phyloP scores from a whole-genome alignment of 2,797 vertebrate species.

The Malacoctenus gilli region DNA sequence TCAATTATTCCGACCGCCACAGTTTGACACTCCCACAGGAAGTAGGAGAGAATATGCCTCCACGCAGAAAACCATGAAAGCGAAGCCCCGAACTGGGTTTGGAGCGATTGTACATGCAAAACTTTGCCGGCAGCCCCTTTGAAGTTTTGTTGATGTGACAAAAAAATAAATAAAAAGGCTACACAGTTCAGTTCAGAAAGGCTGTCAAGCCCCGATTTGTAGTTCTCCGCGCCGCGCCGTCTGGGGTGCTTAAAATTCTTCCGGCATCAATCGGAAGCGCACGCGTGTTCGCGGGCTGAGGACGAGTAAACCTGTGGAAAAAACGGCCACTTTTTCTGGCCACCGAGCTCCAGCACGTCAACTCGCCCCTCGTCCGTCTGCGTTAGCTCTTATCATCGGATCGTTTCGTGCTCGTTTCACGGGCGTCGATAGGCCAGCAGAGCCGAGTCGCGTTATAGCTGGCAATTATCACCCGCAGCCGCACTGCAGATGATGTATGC shows the following conservation, averaged over 20 bases:
- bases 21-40: constrained; percentile 24
- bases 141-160: constrained; percentile 46
- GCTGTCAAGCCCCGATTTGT: constrained; percentile 41
- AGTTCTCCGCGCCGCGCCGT: constrained; percentile 34
- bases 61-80: constrained; percentile 18
- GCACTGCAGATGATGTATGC: neutral
- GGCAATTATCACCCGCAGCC: neutral
- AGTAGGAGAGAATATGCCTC: constrained; percentile 17
- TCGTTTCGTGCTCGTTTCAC: constrained; percentile 19
- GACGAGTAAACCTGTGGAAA: constrained; percentile 7
- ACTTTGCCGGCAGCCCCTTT: constrained; percentile 46
- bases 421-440: constrained; percentile 11
- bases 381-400: constrained; percentile 36
- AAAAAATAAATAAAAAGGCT: constrained; percentile 17
- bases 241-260: constrained; percentile 48
- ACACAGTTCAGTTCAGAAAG: constrained; percentile 29
- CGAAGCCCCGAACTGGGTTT: constrained; percentile 26
- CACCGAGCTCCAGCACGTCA: constrained; percentile 9
- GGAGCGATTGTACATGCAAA: constrained; percentile 30
- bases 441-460: constrained; percentile 14
- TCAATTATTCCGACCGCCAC: constrained; percentile 31
- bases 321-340: neutral
- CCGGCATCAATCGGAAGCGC: constrained; percentile 38
- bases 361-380: constrained; percentile 4
- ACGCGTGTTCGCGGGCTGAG: constrained; percentile 22